phyloP scores from a whole-genome alignment of 2,797 vertebrate genomes.

The Sebastiscus albofasciatus region DNA sequence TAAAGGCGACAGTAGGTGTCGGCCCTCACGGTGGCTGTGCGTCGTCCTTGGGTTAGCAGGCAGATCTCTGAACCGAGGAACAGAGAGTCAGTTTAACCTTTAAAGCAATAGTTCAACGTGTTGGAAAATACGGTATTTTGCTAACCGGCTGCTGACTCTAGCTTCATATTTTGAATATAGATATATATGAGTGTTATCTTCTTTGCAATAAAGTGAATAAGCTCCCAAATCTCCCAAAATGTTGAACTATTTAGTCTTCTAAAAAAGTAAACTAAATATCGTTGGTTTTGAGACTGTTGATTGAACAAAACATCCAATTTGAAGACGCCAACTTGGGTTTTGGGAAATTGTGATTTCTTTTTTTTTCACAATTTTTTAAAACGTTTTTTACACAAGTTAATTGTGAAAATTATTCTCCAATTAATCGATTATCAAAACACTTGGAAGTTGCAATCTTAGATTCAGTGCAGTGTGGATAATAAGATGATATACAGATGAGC shows the following conservation, averaged over 20 bases:
- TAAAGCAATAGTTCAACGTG: neutral
- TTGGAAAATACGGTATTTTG: neutral
- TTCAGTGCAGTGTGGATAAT: neutral
- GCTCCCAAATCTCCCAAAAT: neutral
- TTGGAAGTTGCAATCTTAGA: neutral
- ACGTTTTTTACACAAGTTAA: neutral
- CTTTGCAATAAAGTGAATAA: neutral
- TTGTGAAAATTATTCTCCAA: neutral
- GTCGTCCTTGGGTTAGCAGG: slow-evolving; percentile 90
- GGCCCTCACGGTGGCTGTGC: slow-evolving; percentile 90
- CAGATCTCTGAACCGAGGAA: slow-evolving; percentile 88
- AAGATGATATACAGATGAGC: neutral
- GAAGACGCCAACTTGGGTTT: neutral
- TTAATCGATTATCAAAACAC: neutral
- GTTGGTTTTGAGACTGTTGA: neutral
- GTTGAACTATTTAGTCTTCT: neutral
- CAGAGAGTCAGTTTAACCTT: neutral
- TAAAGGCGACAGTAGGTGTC: slow-evolving; percentile 97
- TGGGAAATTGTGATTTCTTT: neutral
- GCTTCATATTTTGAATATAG: neutral
- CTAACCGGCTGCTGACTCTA: neutral
- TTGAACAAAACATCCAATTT: neutral
- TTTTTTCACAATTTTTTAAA: too few species aligned
- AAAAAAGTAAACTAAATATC: neutral
- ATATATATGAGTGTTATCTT: neutral